Percentiles rank a stretch among this genome's conserved stretches.
phyloP scores from a whole-genome alignment of 2,888 invertebrate species.

The Tenodera sinensis region DNA sequence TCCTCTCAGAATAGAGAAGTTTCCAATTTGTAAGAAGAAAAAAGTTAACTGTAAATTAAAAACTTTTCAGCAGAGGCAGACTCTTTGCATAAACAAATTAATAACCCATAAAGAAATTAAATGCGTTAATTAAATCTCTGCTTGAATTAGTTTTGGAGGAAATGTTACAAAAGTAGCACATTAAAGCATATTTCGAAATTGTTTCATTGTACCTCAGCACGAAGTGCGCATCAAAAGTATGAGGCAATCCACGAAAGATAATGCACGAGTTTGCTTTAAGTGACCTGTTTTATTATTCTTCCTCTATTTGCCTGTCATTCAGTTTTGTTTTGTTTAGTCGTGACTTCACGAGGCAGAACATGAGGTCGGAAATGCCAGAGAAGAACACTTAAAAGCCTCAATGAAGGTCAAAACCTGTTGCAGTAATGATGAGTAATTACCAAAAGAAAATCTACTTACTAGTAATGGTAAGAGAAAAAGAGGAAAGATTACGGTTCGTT shows the following conservation, averaged over 20 bases:
- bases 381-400: not conserved
- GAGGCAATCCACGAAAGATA: not conserved
- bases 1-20: too few relatives aligned
- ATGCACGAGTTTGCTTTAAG: not conserved
- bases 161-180: not conserved
- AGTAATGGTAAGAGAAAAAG: not conserved
- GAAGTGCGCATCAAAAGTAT: not conserved
- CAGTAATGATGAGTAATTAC: not conserved
- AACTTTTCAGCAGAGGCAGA: too few relatives aligned
- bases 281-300: not conserved
- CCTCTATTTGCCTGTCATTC: not conserved
- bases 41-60: too few relatives aligned
- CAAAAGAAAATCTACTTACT: not conserved
- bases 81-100: too few relatives aligned
- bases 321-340: not conserved
- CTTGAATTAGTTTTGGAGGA: not conserved
- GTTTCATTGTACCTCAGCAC: not conserved
- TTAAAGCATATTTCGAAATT: not conserved
- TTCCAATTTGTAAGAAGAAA: too few relatives aligned
- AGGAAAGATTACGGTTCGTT: not conserved
- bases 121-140: too few relatives aligned
- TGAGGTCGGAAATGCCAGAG: not conserved
- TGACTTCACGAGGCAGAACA: not conserved
- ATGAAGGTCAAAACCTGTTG: not conserved
- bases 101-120: too few relatives aligned